Evolutionary conservation across 1,140 invertebrate species (phyloP).

Genomic region (Drosophila sucinea): DNA sequence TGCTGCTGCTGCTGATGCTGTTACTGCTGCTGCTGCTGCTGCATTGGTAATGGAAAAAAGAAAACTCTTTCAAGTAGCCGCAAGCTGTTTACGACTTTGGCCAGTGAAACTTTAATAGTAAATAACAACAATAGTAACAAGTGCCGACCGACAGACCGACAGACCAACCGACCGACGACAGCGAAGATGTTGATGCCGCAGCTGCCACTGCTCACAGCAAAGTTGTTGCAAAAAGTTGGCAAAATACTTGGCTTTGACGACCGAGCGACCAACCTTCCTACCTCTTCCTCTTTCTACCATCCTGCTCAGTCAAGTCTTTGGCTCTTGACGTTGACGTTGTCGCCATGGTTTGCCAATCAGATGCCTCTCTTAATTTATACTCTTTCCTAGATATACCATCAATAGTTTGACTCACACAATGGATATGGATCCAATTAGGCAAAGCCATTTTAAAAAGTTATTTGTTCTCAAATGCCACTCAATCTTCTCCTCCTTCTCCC

Average conservation of each 20-base stretch:
- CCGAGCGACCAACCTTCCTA: constrained; percentile 10
- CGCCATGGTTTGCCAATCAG: constrained; percentile 56
- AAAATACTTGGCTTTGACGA: constrained; percentile 65
- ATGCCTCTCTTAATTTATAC: constrained; percentile 53
- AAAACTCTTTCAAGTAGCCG: constrained; percentile 39
- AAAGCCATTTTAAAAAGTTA: not conserved
- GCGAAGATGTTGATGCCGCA: constrained; percentile 5
- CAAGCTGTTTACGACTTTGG: constrained; percentile 64
- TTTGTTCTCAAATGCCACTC: too few species aligned
- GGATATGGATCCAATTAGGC: not conserved
- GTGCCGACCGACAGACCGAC: constrained; percentile 33
- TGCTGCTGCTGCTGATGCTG: not conserved
- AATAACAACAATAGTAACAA: constrained; percentile 75
- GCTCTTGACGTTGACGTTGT: constrained; percentile 43
- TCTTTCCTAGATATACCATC: constrained; percentile 13
- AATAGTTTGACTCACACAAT: not conserved
- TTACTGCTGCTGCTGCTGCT: not conserved
- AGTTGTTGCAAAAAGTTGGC: constrained; percentile 44
- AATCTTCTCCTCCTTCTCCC: too few species aligned
- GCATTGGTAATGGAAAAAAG: constrained; percentile 52
- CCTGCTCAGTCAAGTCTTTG: constrained; percentile 27
- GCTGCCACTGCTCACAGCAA: constrained; percentile 8
- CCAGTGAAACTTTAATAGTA: constrained; percentile 70
- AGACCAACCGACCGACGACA: constrained; percentile 9
- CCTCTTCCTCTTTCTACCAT: not conserved